These are phyloP conservation scores for Pseudomyrmex concolor DNA, from an alignment of 1,140 invertebrate genomes.

Conservation along the genomic window DNA sequence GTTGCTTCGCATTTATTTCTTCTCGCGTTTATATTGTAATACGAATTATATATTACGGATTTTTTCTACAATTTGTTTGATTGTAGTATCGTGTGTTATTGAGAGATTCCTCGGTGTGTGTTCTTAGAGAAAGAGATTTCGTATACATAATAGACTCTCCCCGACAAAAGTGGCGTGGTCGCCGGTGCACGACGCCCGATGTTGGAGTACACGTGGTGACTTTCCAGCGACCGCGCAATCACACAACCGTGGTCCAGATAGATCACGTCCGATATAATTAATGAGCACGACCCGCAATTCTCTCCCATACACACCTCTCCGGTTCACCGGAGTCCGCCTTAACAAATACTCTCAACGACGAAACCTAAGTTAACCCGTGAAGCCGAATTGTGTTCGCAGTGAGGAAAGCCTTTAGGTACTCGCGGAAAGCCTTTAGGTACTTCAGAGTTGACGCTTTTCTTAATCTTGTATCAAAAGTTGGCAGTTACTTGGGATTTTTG, in stretches of 20 bases:
- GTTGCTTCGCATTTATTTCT: no score
- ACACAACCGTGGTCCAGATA: slow-evolving; percentile 76
- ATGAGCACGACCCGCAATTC: slow-evolving; percentile 80
- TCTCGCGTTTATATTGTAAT: no score
- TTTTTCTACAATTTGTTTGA: no score
- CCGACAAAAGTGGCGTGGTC: slow-evolving; percentile 27
- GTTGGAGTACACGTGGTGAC: slow-evolving; percentile 58
- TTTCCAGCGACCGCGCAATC: slow-evolving; percentile 59
- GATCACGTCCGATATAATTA: slow-evolving; percentile 82
- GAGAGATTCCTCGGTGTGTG: no score
- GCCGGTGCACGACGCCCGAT: slow-evolving; percentile 45
- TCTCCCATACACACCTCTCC: slow-evolving; percentile 77
- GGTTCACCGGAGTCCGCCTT: slow-evolving; percentile 67
- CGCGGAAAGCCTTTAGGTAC: slow-evolving; percentile 4
- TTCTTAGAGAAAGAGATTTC: no score
- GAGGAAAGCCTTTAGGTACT: slow-evolving; percentile 45
- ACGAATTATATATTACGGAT: no score
- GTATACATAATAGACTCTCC: no score
- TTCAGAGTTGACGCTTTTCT: no score
- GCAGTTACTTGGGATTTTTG: no score
- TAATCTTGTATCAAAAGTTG: no score
- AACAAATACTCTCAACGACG: slow-evolving; percentile 71
- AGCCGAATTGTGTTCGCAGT: slow-evolving; percentile 60
- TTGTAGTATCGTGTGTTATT: no score
- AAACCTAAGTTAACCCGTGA: slow-evolving; percentile 61